Evolutionary conservation across 2,113 vertebrate species (phyloP), one percentile per base, ranked within the genome.

Genomic region (Ochotona curzoniae): DNA sequence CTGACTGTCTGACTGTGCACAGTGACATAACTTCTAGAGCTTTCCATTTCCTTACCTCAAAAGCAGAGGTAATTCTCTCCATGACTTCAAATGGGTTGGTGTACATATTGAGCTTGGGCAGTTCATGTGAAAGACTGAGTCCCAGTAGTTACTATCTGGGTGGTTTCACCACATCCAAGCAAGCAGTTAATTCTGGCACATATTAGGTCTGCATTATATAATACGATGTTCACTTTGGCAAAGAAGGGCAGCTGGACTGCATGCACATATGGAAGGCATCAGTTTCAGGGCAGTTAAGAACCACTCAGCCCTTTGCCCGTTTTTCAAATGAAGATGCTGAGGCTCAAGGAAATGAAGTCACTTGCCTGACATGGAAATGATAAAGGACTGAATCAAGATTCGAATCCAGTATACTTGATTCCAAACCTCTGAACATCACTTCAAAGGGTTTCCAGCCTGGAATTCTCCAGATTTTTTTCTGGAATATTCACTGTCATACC

Each of bases 21-120:
- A 94, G 69, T 79, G 10, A 73, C n/a, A 82, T 79, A 26, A 66
- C n/a, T 93, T 84, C 35, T 57, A 12, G 66, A 83, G 76, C 28
- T 64, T 79, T 69, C 44, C 23, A 75, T 90, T 78, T 85, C 64
- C n/a, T 87, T 73, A 84, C 73, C 47, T 9, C 63, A 89, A 75
- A 94, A 44, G 38, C 38, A 57, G 2, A 81, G 32, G 4, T 6
- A 51, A 63, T 63, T 83, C 60, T 70, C 66, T 57, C 38, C 92
- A 74, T 7, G 11, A 38, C 71, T 64, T 83, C 21, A 30, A 30
- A 87, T 35, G 4, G 51, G 49, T 44, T 61, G 15, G 35, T 66
- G 3, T 54, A 28, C 69, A 88, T 47, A 63, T 9, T 66, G 76
- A 86, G 71, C 5, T 57, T 30, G 23, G 63, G 23, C 73, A 30